Evolutionary conservation across 1,140 invertebrate species (phyloP).

Genomic region (Hestina assimilis): DNA sequence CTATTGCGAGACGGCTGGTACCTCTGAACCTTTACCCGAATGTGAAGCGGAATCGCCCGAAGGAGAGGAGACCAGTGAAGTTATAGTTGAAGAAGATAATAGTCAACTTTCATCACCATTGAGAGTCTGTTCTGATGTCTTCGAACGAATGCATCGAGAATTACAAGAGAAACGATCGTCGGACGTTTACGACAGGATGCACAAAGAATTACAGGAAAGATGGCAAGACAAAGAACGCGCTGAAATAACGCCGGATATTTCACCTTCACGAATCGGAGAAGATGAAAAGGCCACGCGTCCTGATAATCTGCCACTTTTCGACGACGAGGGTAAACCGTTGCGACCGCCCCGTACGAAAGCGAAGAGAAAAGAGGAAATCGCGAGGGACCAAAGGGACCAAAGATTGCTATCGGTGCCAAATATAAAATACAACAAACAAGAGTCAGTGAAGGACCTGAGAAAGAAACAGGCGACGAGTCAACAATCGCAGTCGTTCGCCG

Average conservation of each 20-base stretch:
- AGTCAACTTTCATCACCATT: constrained; percentile 43
- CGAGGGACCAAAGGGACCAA: constrained; percentile 79
- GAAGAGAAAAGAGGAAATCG: constrained; percentile 76
- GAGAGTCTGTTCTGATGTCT: constrained; percentile 53
- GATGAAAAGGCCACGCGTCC: constrained; percentile 74
- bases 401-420: constrained; percentile 88
- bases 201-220: constrained; percentile 61
- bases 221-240: constrained; percentile 53
- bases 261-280: constrained; percentile 49
- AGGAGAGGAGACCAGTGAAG: constrained; percentile 34
- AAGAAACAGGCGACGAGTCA: constrained; percentile 61
- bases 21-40: constrained; percentile 35
- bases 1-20: constrained; percentile 66
- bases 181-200: constrained; percentile 69
- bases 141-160: constrained; percentile 61
- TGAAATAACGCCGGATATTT: constrained; percentile 39
- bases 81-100: constrained; percentile 36
- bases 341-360: constrained; percentile 81
- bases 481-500: constrained; percentile 80
- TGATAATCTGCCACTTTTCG: constrained; percentile 82
- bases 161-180: constrained; percentile 47
- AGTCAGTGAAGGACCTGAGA: constrained; percentile 58
- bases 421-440: constrained; percentile 82
- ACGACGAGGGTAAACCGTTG: constrained; percentile 79
- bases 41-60: constrained; percentile 40